Base-by-base conservation (phyloP, 2,113 vertebrate species). In the Ptyas mucosa region DNA sequence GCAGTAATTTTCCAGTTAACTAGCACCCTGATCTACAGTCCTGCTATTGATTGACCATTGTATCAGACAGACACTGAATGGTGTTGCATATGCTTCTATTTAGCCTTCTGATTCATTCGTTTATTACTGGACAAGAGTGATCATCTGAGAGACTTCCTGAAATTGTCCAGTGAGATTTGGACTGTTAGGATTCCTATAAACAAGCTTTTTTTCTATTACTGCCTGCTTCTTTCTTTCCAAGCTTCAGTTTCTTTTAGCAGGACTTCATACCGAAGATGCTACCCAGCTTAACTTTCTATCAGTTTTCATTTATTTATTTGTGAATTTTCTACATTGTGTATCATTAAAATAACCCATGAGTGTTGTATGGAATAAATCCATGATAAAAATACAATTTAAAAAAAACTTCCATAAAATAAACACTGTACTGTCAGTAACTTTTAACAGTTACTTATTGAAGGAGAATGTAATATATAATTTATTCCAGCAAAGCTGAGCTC, bases 1-100 rank as follows among this genome's bases (percentile, higher is more conserved):
- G 97, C 92, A 93, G 96, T 97, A 97, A 97, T 97, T 97, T 97
- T 97, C 97, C 96, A 96, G 97, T 96, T 97, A 97, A 97, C 97
- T 97, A 97, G 97, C 96, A 96, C 96, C 97, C 97, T 97, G 97
- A 97, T 97, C 97, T 97, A 96, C 97, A 96, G 96, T 96, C 97
- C 96, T 95, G 92, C 96, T 96, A 97, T 97, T 97, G 97, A 97
- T 97, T 97, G 96, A 92, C 96, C 95, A 96, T 97, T 97, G 97
- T 96, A 96, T 97, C 95, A 95, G 96, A 94, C 96, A 95, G 96
- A 93, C 94, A 96, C 95, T 95, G 95, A 96, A 96, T 92, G 26
- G 95, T 97, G 96, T 97, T 97, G 96, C 97, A 97, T 95, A 95
- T 96, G 64, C 95, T 94, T 97, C 94, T 94, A 94, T 96, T 96